phyloP scores from a whole-genome alignment of 2,113 vertebrate species.

The Plecotus auritus region DNA sequence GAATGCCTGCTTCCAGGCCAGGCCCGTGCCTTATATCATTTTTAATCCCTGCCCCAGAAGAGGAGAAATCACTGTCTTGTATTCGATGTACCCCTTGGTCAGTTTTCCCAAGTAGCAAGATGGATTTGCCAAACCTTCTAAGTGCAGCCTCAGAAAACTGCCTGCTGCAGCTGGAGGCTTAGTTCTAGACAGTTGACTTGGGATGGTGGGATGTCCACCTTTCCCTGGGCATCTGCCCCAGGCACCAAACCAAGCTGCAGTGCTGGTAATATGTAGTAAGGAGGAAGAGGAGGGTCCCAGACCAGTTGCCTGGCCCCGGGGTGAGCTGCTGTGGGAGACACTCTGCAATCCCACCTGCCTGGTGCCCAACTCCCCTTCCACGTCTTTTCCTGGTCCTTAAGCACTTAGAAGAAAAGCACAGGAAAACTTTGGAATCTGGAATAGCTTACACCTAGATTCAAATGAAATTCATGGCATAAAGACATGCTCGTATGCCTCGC shows the following conservation, averaged over 20 bases:
- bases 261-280: neutral
- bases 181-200: neutral
- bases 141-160: neutral
- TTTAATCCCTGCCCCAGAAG: neutral
- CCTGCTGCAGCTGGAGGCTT: neutral
- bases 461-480: too few relatives aligned
- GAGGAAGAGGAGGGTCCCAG: fast-evolving
- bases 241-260: fast-evolving
- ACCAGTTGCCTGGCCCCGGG: neutral
- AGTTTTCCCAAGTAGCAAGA: neutral
- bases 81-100: neutral
- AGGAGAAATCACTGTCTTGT: neutral
- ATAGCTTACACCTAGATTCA: neutral
- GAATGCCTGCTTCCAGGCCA: neutral
- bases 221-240: neutral
- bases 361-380: too few relatives aligned
- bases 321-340: fast-evolving
- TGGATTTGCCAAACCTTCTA: neutral
- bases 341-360: fast-evolving
- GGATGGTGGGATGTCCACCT: neutral
- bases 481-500: fast-evolving
- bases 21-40: neutral
- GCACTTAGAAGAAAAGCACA: neutral
- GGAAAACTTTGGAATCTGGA: fast-evolving
- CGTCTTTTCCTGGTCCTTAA: neutral